phyloP scores from a whole-genome alignment of 2,888 invertebrate species.

The Heliconius ethilla region DNA sequence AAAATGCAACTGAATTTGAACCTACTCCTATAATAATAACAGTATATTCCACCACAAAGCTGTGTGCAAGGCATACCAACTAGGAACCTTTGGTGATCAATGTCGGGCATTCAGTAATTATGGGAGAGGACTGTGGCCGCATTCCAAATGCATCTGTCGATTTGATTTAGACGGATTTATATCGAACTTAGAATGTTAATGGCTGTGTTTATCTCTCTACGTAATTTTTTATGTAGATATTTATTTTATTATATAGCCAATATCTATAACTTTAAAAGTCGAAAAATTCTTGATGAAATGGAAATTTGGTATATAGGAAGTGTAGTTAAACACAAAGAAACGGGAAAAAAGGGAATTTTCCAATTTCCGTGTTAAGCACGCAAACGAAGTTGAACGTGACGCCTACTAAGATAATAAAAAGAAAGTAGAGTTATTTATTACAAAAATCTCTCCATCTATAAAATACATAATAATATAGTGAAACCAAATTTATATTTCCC shows the following conservation, averaged over 20 bases:
- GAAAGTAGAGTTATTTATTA: too few relatives aligned
- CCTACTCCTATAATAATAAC: neutral
- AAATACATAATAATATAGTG: too few relatives aligned
- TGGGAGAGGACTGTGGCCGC: conserved; percentile 23
- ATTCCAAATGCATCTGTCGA: conserved; percentile 18
- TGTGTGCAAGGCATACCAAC: neutral
- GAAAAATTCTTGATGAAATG: too few relatives aligned
- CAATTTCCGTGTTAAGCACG: too few relatives aligned
- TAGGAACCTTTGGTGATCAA: conserved; percentile 2
- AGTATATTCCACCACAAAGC: neutral
- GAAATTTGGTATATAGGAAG: neutral
- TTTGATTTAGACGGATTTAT: conserved; percentile 10
- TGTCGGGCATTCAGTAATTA: conserved; percentile 26
- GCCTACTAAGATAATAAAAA: too few relatives aligned
- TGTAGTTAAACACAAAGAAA: too few relatives aligned
- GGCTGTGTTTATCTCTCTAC: neutral
- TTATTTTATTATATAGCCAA: too few relatives aligned
- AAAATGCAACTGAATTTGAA: neutral
- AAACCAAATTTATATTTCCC: too few relatives aligned
- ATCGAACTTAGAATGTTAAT: conserved; percentile 5
- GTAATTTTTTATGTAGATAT: neutral
- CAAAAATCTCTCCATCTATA: too few relatives aligned
- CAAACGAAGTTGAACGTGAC: too few relatives aligned
- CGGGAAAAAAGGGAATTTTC: too few relatives aligned
- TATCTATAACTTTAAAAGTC: too few relatives aligned